phyloP scores from a whole-genome alignment of 2,888 invertebrate genomes.

The Entomobrya proxima region DNA sequence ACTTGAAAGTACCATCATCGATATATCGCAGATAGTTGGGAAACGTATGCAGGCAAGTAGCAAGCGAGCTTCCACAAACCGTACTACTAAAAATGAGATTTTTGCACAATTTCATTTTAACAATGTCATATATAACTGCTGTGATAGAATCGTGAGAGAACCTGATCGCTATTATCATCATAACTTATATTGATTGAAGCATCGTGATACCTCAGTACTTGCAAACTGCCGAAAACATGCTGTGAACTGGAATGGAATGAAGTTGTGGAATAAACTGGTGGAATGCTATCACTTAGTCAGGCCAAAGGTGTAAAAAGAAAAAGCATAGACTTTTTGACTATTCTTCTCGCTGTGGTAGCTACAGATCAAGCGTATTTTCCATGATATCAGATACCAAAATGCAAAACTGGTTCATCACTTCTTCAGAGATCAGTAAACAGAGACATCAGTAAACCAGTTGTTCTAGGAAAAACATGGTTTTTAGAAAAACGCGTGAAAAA shows the following conservation, averaged over 20 bases:
- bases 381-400: neutral
- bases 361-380: conserved; percentile 32
- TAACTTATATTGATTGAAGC: conserved; percentile 53
- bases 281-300: neutral
- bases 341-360: neutral
- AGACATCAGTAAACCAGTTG: neutral
- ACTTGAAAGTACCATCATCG: neutral
- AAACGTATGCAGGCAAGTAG: too few relatives aligned
- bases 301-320: neutral
- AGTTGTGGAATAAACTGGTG: neutral
- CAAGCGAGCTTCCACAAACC: neutral
- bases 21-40: too few relatives aligned
- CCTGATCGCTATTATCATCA: conserved; percentile 42
- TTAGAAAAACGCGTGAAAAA: too few relatives aligned
- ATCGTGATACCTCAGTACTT: conserved; percentile 31
- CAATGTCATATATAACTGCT: conserved; percentile 41
- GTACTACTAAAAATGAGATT: neutral
- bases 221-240: conserved; percentile 16
- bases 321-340: neutral
- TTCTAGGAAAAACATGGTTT: neutral
- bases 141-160: conserved; percentile 52
- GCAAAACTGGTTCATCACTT: neutral
- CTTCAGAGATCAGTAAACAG: too few relatives aligned
- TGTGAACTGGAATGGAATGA: conserved; percentile 37
- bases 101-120: conserved; percentile 40